Percentiles rank a stretch among this genome's conserved stretches.
These are phyloP conservation scores for Anas bahamensis DNA, from an alignment of 2,797 vertebrate species.

Conservation along the genomic window DNA sequence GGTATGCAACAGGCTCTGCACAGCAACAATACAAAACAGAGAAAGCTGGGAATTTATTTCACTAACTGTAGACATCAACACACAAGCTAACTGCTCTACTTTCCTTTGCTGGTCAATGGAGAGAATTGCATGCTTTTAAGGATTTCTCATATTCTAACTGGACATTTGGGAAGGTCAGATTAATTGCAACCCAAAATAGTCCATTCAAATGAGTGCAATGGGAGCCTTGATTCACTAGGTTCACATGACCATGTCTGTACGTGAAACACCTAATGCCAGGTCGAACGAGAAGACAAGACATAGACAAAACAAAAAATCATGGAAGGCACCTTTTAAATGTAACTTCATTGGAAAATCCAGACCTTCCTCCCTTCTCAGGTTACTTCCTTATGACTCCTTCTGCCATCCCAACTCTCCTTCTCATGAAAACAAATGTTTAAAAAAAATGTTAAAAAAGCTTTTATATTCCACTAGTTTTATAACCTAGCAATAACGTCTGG, in stretches of 20 bases:
- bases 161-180: not conserved
- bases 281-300: not conserved
- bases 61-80: not conserved
- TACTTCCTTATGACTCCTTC: not conserved
- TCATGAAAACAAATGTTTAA: not conserved
- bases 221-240: not conserved
- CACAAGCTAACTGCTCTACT: not conserved
- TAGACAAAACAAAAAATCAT: not conserved
- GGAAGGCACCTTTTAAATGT: not conserved
- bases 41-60: constrained; percentile 31
- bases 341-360: not conserved
- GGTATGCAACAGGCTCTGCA: constrained; percentile 17
- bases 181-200: not conserved
- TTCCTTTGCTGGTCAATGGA: not conserved
- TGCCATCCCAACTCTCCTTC: not conserved
- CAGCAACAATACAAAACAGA: constrained; percentile 4
- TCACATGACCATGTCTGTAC: not conserved
- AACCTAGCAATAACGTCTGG: not conserved
- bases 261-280: not conserved
- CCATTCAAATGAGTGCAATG: not conserved
- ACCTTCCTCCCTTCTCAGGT: not conserved
- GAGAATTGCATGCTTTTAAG: not conserved
- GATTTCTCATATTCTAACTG: not conserved
- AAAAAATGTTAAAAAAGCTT: not conserved
- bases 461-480: not conserved